phyloP scores from a whole-genome alignment of 2,888 invertebrate genomes.

The Emmelina monodactyla region DNA sequence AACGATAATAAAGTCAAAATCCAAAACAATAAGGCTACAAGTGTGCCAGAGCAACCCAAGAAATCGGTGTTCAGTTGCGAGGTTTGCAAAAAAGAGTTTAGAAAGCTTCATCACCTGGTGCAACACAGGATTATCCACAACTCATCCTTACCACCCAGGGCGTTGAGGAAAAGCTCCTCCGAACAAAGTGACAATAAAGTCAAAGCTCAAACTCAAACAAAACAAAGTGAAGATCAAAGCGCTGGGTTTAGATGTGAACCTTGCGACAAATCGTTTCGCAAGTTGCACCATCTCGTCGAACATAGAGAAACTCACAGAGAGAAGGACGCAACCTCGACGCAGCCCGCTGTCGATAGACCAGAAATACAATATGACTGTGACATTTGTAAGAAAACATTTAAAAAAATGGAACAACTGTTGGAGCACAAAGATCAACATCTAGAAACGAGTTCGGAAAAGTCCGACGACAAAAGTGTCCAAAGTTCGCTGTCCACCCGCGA shows the following conservation, averaged over 20 bases:
- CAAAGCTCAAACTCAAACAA: conserved; percentile 24
- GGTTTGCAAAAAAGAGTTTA: conserved; percentile 53
- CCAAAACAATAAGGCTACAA: too few species aligned
- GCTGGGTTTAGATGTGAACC: conserved; percentile 58
- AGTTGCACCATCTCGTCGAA: conserved; percentile 57
- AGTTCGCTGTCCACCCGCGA: conserved; percentile 52
- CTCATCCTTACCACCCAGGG: conserved; percentile 21
- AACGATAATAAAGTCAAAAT: too few species aligned
- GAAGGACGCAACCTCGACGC: conserved; percentile 23
- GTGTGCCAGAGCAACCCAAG: too few species aligned
- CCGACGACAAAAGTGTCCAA: conserved; percentile 50
- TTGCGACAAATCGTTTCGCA: conserved; percentile 59
- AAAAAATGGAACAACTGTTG: conserved; percentile 46
- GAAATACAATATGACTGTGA: conserved; percentile 39
- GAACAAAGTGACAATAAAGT: conserved; percentile 35
- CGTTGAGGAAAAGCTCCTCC: conserved; percentile 37
- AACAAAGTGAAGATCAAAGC: conserved; percentile 37
- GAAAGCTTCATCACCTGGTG: conserved; percentile 55
- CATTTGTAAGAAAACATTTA: conserved; percentile 52
- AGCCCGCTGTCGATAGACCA: conserved; percentile 22
- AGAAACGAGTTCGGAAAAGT: conserved; percentile 28
- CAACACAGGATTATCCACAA: conserved; percentile 54
- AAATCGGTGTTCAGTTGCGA: conserved; percentile 47
- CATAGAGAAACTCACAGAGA: conserved; percentile 56
- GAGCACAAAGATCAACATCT: conserved; percentile 56